Base-by-base conservation (phyloP, 2,888 invertebrate genomes). In the Patella depressa region DNA sequence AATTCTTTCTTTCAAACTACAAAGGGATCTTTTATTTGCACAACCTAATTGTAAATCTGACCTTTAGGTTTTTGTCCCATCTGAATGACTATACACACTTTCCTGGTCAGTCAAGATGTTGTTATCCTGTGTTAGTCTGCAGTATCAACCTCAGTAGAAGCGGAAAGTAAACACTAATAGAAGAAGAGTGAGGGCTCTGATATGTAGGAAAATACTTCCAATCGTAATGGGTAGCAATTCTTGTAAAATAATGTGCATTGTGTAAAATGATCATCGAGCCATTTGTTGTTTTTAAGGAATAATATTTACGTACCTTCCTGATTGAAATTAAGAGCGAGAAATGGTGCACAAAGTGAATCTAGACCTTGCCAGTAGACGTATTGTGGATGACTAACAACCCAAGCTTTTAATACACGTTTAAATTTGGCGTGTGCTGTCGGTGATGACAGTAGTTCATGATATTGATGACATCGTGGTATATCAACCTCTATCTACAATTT, bases 301-400 rank as follows among this genome's bases (percentile, higher is more conserved):
- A 45, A 45, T 19, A 15, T 17, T 72, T 24, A 76, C 82, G 80
- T 89, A 97, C 97, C 96, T 94, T 99, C 98, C 91, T 98, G 94
- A 91, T 97, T 97, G 90, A 99, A 99, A 93, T 99, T 98, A 55
- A 99, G 93, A 91, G 96, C 97, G 4, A 99, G 93, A 93, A 99
- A 99, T 0, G 99, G 99, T 0, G 99, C 99, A 76, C 98, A 97
- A 19, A 99, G 93, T 0, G 99, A 99, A 92, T 99, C 99, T 77
- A 99, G 93, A 0, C 99, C 99, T 93, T 99, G 99, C 99, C 99
- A 99, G 92, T 99, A 99, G 1, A 99, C 99, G 88, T 98, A 99
- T 88, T 98, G 95, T 0, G 96, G 95, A 93, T 98, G 97, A 79
- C 96, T 95, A 14, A 96, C 94, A 3, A 99, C 95, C 99, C 99